Conservation (phyloP, 1,140 invertebrate genomes). For the Drosophila ironensis region DNA sequence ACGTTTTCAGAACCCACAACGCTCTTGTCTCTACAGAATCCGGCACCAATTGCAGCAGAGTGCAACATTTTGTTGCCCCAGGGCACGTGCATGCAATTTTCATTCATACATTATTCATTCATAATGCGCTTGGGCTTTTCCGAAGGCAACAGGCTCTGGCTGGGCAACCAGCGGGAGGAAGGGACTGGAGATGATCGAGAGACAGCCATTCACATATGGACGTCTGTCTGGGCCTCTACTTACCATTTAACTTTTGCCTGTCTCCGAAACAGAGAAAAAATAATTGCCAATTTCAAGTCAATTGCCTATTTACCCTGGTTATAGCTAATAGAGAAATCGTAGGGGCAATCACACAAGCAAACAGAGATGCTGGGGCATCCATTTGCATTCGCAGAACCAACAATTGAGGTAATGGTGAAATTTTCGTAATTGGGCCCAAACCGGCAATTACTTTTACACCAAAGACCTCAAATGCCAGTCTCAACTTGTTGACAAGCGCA, state of each 20-base stretch:
- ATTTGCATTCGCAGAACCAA: constrained; percentile 59
- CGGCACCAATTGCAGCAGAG: constrained; percentile 34
- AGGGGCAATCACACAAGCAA: constrained; percentile 42
- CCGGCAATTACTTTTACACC: constrained; percentile 44
- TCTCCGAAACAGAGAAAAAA: constrained; percentile 51
- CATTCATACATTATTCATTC: constrained; percentile 81
- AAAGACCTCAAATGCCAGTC: neutral
- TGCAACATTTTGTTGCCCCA: constrained; percentile 76
- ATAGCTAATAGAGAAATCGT: constrained; percentile 78
- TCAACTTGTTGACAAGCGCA: constrained; percentile 72
- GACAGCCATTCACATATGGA: constrained; percentile 64
- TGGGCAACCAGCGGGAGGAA: neutral
- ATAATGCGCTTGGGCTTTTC: constrained; percentile 65
- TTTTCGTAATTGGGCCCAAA: constrained; percentile 51
- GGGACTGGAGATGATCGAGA: neutral
- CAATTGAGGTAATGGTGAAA: constrained; percentile 73
- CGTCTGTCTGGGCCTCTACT: constrained; percentile 38
- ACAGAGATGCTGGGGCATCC: constrained; percentile 25
- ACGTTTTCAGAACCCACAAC: neutral
- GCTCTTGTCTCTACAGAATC: constrained; percentile 3
- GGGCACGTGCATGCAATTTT: constrained; percentile 81
- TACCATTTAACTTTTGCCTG: constrained; percentile 51
- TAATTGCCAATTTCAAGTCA: constrained; percentile 80
- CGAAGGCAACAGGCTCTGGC: constrained; percentile 1
- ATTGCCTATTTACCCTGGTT: constrained; percentile 79